Conservation (phyloP, 2,113 vertebrate species). For the Sitta europaea region DNA sequence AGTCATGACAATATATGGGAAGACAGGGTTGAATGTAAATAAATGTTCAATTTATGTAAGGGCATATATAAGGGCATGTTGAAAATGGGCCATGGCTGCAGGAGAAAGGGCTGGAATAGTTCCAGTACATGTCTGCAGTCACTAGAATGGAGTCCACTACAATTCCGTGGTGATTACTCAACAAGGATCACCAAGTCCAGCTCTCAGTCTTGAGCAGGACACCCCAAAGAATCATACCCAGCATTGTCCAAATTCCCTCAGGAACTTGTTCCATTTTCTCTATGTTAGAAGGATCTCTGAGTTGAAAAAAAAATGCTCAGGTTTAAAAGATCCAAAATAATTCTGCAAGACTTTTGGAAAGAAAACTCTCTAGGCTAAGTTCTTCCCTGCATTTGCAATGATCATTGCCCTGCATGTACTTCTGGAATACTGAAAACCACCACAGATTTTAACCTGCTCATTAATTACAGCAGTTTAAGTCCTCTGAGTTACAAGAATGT, state of each 20-base stretch:
- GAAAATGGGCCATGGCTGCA: not conserved
- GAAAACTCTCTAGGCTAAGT: not conserved
- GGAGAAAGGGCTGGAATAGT: not conserved
- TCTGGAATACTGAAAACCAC: not conserved
- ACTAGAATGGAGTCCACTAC: not conserved
- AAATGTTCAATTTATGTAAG: not conserved
- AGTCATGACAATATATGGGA: not conserved
- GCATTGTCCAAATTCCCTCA: not conserved
- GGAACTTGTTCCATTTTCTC: not conserved
- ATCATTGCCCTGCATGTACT: not conserved
- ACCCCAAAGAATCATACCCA: not conserved
- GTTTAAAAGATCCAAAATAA: slow-evolving; percentile 9
- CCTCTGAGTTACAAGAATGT: not conserved
- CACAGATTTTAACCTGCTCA: not conserved
- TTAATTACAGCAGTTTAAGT: slow-evolving; percentile 20
- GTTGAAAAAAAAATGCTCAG: not conserved
- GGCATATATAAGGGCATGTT: no score
- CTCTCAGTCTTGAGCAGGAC: not conserved
- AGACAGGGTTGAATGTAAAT: not conserved
- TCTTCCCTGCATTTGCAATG: slow-evolving; percentile 3
- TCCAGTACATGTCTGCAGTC: not conserved
- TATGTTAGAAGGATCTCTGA: not conserved
- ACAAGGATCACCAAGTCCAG: not conserved
- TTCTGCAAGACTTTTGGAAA: not conserved
- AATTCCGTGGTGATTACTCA: not conserved